phyloP scores from a whole-genome alignment of 2,888 invertebrate species.

The Temnothorax unifasciatus region DNA sequence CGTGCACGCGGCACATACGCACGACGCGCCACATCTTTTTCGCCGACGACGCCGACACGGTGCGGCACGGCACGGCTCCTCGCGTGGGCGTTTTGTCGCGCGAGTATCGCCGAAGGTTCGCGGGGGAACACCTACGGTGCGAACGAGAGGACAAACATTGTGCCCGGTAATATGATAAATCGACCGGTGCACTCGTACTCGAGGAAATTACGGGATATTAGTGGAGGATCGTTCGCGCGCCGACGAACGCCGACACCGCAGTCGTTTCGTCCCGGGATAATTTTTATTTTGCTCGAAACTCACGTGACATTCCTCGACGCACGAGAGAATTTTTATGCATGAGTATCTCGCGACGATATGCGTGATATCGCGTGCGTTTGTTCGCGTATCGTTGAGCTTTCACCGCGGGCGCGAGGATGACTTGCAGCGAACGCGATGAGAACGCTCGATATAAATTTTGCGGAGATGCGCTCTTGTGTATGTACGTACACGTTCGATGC shows the following conservation, averaged over 20 bases:
- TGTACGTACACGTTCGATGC: neutral
- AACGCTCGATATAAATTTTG: slow-evolving; percentile 45
- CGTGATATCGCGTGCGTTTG: slow-evolving; percentile 30
- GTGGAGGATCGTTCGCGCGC: neutral
- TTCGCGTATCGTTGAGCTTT: slow-evolving; percentile 45
- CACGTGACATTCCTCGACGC: neutral
- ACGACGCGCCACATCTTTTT: slow-evolving; percentile 52
- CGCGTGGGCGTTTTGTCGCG: slow-evolving; percentile 60
- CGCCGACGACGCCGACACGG: slow-evolving; percentile 50
- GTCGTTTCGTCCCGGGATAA: neutral
- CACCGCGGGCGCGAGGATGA: slow-evolving; percentile 30
- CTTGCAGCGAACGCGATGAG: slow-evolving; percentile 45
- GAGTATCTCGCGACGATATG: slow-evolving; percentile 30
- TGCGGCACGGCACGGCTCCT: slow-evolving; percentile 14
- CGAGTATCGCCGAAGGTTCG: slow-evolving; percentile 31
- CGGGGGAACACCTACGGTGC: slow-evolving; percentile 37
- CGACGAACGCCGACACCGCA: neutral
- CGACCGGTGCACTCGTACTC: slow-evolving; percentile 13
- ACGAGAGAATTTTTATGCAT: neutral
- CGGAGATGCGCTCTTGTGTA: slow-evolving; percentile 28
- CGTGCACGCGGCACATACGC: slow-evolving; percentile 46
- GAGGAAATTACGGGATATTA: slow-evolving; percentile 33
- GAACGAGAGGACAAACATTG: slow-evolving; percentile 24
- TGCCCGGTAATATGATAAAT: slow-evolving; percentile 43
- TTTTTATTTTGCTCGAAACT: slow-evolving; percentile 30